Base-by-base conservation (phyloP, 2,797 vertebrate genomes). In the Epinephelus awoara region DNA sequence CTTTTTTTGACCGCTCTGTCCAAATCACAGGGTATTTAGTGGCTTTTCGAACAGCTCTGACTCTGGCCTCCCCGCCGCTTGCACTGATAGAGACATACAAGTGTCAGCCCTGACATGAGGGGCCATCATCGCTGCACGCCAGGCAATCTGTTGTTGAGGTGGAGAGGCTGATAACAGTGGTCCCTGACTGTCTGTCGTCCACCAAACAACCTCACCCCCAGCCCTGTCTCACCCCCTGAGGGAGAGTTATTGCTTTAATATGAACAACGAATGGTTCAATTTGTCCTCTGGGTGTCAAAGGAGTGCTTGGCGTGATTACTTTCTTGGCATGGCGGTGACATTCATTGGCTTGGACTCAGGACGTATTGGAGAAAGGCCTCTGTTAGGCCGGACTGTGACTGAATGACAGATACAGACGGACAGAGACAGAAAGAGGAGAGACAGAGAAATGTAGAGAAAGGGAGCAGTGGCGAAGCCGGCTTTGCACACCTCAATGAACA, bases 201-300 rank as follows among this genome's bases (percentile, higher is more conserved):
- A 66, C 65, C 57, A 29, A 67, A 74, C 59, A 56, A 52, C 47
- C 51, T n/a, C 72, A 15, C 54, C 23, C 47, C 50, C 71, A 73
- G 56, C n/a, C 52, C 71, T 12, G 65, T 67, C 83, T 83, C 80
- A 66, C 77, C 82, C 75, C 74, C 65, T 46, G 47, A 77, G 77
- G 82, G 85, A 92, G 91, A 95, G 90, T 94, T 94, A 94, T 91
- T 90, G 91, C 91, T 95, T 94, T 94, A 95, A 95, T 94, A 95
- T 92, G 86, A 93, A 88, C 88, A 91, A 84, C 77, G 68, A 92
- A 89, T 84, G 82, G 91, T 89, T 93, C 86, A 91, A 93, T 95
- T 91, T 90, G 92, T 93, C 88, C 89, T 83, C 83, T 77, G 84
- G 61, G 85, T 91, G 88, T 93, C 91, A 89, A 85, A 75, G 79